Evolutionary conservation across 1,140 invertebrate species (phyloP), one percentile per base, ranked within the genome.

Genomic region (Drosophila kikkawai): DNA sequence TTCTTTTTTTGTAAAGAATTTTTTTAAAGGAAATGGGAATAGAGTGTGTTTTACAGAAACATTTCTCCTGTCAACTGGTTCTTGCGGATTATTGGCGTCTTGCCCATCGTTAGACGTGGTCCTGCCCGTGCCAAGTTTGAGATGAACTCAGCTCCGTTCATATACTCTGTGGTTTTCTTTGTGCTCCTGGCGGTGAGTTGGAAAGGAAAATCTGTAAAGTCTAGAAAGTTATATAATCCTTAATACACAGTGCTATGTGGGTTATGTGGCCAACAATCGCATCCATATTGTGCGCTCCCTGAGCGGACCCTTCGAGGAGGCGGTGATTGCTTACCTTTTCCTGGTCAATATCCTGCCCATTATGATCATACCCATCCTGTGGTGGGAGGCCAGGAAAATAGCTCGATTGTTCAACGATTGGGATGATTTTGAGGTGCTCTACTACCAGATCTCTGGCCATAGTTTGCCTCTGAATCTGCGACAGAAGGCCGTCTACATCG

Each of bases 251-350:
- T 90, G 87, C 34, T 95, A 95, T 77, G 93, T 95, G 36, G 88
- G 93, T 0, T 95, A 95, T 80, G 93, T 95, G 11, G 94, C 94
- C 50, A 93, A 94, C 65, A 92, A 95, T 76, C 94, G 94, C 73
- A 94, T 95, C 3, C 93, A 94, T 68, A 94, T 95, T 64, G 92
- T 95, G 22, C 87, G 93, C 34, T 94, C 94, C 0, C 87, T 94
- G n/a, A 95, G 95, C 79, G 95, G 95, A 0, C 94, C 94, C 57
- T 96, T 96, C 68, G 95, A 95, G 80, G 95, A 96, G 90, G 95
- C 95, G 2, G 95, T 95, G 2, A 95, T 96, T 75, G 95, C 95
- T 59, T 96, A 96, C 82, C 88, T 96, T 2, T 96, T 96, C 80
- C 94, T 95, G 4, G 94, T 95, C 0, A 95, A 95, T 83, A 93